Evolutionary conservation across 2,797 vertebrate species (phyloP), one percentile per base, ranked within the genome.

Genomic region (Bradypodion ventrale): DNA sequence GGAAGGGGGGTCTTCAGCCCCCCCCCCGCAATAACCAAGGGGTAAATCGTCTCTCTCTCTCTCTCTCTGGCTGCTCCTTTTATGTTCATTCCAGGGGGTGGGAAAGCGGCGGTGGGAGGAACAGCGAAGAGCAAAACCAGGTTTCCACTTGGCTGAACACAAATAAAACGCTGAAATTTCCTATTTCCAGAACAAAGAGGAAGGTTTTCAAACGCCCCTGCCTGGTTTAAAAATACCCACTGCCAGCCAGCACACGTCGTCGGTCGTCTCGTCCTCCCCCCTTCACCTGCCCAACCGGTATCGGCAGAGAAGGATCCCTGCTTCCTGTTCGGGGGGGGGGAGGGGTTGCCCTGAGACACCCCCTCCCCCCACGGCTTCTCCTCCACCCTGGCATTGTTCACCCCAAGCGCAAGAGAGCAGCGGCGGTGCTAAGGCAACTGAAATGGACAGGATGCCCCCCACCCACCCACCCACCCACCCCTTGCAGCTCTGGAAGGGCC

Each of bases 151-250:
- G 83, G 69, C 70, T 3, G 0, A 80, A 42, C 62, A n/a, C 81
- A 85, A 88, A 92, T 89, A 92, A 91, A 80, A 42, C 42, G 23
- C 78, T 23, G 89, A 85, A 92, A 89, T 85, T 89, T 87, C 60
- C 89, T 83, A 91, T 83, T 83, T 79, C 68, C 42, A 63, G 62
- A 70, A 44, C 23, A 44, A 49, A 80, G 81, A 35, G 60, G 63
- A 9, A 35, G 23, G 35, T 25, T 73, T 52, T 37, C 19, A 32
- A n/a, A 23, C 23, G 4, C 80, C 32, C 62, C 66, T 13, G 75
- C 56, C 49, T 5, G 32, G 7, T 46, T 63, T 78, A 62, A 84
- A 78, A 78, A 63, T 49, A 40, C 75, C 75, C 44, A 15, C 37
- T 35, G 42, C 59, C 59, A 72, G 49, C 70, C 21, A 2, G n/a